Evolutionary conservation across 2,797 vertebrate species (phyloP), one percentile per base, ranked within the genome.

Genomic region (Hyperoplus lanceolatus): DNA sequence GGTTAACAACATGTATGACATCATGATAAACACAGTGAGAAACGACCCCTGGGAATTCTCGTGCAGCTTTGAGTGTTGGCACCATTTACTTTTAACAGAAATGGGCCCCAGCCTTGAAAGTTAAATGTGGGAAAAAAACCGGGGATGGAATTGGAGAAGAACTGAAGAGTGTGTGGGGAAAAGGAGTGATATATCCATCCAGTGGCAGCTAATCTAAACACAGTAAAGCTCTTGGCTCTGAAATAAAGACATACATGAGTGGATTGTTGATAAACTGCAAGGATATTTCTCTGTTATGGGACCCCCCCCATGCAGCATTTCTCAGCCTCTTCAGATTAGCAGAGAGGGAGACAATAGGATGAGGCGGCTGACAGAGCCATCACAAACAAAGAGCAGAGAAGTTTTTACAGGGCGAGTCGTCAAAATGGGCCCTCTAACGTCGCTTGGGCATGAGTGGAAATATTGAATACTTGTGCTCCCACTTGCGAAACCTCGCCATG

Each of bases 281-380:
- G 45, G 41, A 14, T 64, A 54, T 46, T 29, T 67, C 49, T 58
- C 64, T 69, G 49, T 79, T 61, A 87, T 69, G 75, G 74, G 60
- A 29, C 29, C 69, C 75, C 55, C 7, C 54, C 54, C 13, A 36
- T 48, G 65, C 57, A 73, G 54, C 51, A 67, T 74, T 90, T 91
- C 83, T 80, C 85, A 84, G 53, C 61, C 80, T 66, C 70, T 73
- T 77, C 39, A 78, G 89, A 92, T 92, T 84, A 92, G 64, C 55
- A 16, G 9, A 49, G 6, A 21, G 46, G 15, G 49, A 54, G 59
- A 75, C 71, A 65, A 74, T 12, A 36, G 57, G 67, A 68, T 57
- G 75, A 80, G 59, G 66, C 48, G 51, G 61, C 43, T 56, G 21
- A 10, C 13, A 71, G n/a, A 3, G 41, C 50, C 48, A 75, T 68